Evolutionary conservation across 2,888 invertebrate genomes (phyloP).

Genomic region (Exephanes ischioxanthus): DNA sequence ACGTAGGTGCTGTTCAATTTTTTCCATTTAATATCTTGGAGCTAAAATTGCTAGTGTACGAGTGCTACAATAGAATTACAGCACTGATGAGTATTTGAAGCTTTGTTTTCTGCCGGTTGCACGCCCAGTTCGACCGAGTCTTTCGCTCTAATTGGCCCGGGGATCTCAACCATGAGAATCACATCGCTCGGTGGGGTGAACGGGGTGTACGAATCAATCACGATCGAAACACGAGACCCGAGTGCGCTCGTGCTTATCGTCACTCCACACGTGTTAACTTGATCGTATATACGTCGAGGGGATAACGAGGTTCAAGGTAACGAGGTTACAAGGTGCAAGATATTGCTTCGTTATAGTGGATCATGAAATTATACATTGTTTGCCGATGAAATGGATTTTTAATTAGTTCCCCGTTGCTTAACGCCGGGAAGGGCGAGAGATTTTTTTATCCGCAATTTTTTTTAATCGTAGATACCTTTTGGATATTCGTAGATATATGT

Average conservation of each 20-base stretch:
- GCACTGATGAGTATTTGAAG: background rate
- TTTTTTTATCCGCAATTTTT: background rate
- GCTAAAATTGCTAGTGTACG: background rate
- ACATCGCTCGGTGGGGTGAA: background rate
- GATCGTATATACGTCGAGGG: slow-evolving; percentile 14
- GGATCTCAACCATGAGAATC: slow-evolving; percentile 6
- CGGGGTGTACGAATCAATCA: slow-evolving; percentile 22
- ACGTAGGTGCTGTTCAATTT: too few relatives aligned
- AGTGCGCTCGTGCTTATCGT: slow-evolving; percentile 6
- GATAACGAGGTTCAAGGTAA: slow-evolving; percentile 26
- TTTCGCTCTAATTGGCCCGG: slow-evolving; percentile 3
- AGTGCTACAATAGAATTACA: background rate
- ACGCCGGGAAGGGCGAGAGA: background rate
- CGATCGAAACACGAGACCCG: slow-evolving; percentile 12
- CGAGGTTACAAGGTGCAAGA: slow-evolving; percentile 12
- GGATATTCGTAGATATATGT: too few relatives aligned
- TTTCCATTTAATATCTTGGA: background rate
- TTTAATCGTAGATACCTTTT: background rate
- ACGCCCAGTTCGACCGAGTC: background rate
- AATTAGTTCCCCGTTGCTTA: background rate
- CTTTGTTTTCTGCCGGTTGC: slow-evolving; percentile 13
- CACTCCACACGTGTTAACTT: background rate
- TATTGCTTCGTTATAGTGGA: background rate
- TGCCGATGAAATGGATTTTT: background rate
- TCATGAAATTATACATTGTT: background rate